Conservation (phyloP, 2,888 invertebrate genomes). For the Xanthia icteritia region DNA sequence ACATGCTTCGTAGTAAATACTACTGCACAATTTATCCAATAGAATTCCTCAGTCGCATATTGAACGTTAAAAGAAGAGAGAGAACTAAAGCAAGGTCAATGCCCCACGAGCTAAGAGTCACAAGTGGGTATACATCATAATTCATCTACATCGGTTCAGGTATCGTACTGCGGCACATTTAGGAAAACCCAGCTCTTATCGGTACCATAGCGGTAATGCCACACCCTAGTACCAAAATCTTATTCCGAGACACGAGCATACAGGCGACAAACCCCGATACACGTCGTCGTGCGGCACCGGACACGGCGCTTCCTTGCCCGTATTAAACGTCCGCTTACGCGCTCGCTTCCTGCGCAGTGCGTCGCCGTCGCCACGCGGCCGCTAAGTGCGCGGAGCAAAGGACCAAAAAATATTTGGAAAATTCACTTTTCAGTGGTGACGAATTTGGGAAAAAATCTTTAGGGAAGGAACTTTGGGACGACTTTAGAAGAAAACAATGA, state of each 20-base stretch:
- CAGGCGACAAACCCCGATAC: conserved; percentile 62
- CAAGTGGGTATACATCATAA: conserved; percentile 28
- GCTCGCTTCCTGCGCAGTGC: conserved; percentile 63
- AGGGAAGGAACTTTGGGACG: neutral
- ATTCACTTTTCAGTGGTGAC: neutral
- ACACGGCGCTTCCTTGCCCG: conserved; percentile 69
- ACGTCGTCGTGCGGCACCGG: conserved; percentile 61
- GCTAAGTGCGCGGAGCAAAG: conserved; percentile 51
- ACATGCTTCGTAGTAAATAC: too few relatives aligned
- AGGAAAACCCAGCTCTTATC: conserved; percentile 37
- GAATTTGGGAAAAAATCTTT: neutral
- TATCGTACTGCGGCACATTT: conserved; percentile 13
- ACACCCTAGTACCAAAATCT: conserved; percentile 45
- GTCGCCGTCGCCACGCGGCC: conserved; percentile 44
- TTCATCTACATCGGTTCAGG: conserved; percentile 26
- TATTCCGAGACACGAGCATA: conserved; percentile 28
- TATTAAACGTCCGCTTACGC: conserved; percentile 70
- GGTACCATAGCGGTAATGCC: conserved; percentile 32
- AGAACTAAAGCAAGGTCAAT: conserved; percentile 29
- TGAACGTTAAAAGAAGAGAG: conserved; percentile 3
- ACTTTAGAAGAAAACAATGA: neutral
- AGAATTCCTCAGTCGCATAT: neutral
- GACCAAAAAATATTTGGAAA: conserved; percentile 18
- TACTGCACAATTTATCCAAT: neutral
- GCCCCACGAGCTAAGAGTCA: conserved; percentile 23